phyloP scores from a whole-genome alignment of 2,113 vertebrate genomes.

The Vidua chalybeata region DNA sequence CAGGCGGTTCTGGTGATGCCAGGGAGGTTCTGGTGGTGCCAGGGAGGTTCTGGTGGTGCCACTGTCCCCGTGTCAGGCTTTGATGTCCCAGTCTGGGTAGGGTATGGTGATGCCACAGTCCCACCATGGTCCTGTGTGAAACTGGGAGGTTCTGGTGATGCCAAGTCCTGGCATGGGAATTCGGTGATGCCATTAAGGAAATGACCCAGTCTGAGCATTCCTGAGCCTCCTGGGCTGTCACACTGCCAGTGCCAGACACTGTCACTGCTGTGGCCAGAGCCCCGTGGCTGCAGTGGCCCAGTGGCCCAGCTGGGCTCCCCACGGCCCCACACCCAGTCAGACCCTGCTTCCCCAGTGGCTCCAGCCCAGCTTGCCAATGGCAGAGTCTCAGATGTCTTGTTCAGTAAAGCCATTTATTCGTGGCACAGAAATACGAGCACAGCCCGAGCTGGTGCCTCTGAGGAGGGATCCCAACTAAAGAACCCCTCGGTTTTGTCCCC shows the following conservation, averaged over 20 bases:
- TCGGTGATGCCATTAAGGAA: background rate
- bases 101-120: background rate
- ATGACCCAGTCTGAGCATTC: background rate
- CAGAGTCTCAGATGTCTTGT: background rate
- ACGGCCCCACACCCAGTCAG: background rate
- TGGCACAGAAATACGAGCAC: background rate
- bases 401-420: rapidly evolving
- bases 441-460: rapidly evolving
- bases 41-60: background rate
- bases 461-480: background rate
- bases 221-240: background rate
- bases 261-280: background rate
- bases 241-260: background rate
- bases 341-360: background rate
- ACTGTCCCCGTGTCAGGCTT: rapidly evolving
- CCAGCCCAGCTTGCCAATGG: background rate
- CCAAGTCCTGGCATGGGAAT: background rate
- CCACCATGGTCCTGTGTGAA: too few relatives aligned
- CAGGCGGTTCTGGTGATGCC: rapidly evolving
- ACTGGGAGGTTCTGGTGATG: background rate
- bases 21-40: too few relatives aligned
- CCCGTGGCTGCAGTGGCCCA: background rate
- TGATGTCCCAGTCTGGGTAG: background rate
- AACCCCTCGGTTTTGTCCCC: background rate
- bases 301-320: background rate